These are phyloP conservation scores for Xestia ashworthii DNA, from an alignment of 2,888 invertebrate genomes.

Conservation along the genomic window DNA sequence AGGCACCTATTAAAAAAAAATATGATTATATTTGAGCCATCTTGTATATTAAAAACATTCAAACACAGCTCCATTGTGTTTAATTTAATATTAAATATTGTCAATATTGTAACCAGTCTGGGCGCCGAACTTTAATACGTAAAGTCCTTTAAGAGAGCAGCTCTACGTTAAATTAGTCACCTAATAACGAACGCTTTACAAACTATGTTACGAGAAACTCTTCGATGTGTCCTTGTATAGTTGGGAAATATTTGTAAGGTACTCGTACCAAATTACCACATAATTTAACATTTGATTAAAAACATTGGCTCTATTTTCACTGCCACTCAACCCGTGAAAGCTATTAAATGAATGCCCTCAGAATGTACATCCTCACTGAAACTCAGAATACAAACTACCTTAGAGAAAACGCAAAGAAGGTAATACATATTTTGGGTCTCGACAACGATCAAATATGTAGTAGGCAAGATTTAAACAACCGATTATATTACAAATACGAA, in stretches of 20 bases:
- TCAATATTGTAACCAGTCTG: background rate
- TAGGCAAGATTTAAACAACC: slow-evolving; percentile 4
- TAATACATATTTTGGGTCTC: background rate
- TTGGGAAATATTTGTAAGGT: background rate
- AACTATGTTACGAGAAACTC: background rate
- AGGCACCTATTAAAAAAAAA: no score
- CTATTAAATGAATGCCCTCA: background rate
- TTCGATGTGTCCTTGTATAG: no score
- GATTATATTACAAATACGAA: slow-evolving; percentile 19
- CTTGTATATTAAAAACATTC: background rate
- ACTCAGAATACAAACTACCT: background rate
- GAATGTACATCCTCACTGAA: background rate
- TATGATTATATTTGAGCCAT: no score
- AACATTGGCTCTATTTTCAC: background rate
- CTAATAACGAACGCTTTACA: slow-evolving; percentile 7
- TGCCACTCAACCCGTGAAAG: background rate
- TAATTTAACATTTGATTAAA: background rate
- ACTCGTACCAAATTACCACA: background rate
- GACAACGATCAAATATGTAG: background rate
- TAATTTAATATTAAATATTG: background rate
- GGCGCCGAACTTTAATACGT: background rate
- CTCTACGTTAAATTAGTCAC: background rate
- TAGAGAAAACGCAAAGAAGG: background rate
- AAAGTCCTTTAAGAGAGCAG: background rate
- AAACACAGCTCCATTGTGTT: background rate